Evolutionary conservation across 2,113 vertebrate genomes (phyloP).

Genomic region (Trogon surrucura): DNA sequence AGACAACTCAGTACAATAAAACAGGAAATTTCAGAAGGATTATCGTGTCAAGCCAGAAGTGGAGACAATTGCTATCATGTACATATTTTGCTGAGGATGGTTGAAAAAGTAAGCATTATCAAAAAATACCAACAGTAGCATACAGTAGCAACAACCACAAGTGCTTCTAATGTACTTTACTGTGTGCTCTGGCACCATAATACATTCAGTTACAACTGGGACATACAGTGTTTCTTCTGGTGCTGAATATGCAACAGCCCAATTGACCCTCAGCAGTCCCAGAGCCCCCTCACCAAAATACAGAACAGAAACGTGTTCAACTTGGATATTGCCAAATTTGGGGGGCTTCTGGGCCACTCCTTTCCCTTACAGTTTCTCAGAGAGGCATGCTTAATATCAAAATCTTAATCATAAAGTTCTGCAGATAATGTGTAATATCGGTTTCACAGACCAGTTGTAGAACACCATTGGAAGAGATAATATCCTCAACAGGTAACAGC

Average conservation of each 20-base stretch:
- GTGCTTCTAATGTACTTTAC: not conserved
- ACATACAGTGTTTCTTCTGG: rapidly evolving
- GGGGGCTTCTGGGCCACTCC: not conserved
- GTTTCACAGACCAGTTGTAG: not conserved
- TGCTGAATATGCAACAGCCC: not conserved
- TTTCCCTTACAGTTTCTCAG: not conserved
- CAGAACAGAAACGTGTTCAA: not conserved
- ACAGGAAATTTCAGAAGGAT: not conserved
- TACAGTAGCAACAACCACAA: not conserved
- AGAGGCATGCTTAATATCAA: not conserved
- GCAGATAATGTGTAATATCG: not conserved
- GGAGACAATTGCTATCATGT: not conserved
- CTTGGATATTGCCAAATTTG: not conserved
- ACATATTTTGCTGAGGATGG: not conserved
- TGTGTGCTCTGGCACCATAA: not conserved
- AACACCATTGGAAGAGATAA: not conserved
- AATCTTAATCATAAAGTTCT: not conserved
- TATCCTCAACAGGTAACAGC: not conserved
- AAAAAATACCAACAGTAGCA: not conserved
- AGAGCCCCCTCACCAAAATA: not conserved
- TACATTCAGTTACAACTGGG: not conserved
- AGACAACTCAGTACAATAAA: not conserved
- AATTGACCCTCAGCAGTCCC: not conserved
- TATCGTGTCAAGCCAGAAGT: not conserved
- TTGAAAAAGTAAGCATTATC: not conserved